Evolutionary conservation across 2,797 vertebrate genomes (phyloP).

Genomic region (Enteromius mattozi): DNA sequence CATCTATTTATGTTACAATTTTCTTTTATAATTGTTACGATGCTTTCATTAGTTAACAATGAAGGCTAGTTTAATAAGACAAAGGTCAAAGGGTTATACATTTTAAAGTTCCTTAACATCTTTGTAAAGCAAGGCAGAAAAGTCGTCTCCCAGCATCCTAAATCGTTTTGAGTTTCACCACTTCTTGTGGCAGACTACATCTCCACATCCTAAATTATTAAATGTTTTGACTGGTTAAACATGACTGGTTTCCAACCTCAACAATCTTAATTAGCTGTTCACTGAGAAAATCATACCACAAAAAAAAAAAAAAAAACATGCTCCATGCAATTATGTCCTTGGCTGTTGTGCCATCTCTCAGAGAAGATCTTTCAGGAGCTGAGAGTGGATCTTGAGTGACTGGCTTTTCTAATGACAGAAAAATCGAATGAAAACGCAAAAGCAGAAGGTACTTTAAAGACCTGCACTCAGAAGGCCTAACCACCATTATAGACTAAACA

Average conservation of each 20-base stretch:
- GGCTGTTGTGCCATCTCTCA: slow-evolving; percentile 56
- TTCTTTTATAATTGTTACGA: background rate
- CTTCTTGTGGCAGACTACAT: slow-evolving; percentile 32
- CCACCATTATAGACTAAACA: background rate
- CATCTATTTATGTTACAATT: background rate
- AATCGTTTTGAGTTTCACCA: slow-evolving; percentile 47
- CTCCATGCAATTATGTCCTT: slow-evolving; percentile 66
- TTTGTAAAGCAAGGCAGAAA: background rate
- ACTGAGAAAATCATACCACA: slow-evolving; percentile 56
- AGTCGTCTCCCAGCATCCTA: slow-evolving; percentile 10
- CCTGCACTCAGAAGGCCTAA: background rate
- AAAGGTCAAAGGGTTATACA: background rate
- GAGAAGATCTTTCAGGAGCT: slow-evolving; percentile 57
- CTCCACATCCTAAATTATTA: slow-evolving; percentile 49
- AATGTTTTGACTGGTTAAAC: slow-evolving; percentile 12
- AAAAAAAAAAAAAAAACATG: slow-evolving; percentile 48
- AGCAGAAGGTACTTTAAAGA: slow-evolving; percentile 39
- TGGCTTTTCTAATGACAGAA: slow-evolving; percentile 54
- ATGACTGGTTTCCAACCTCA: slow-evolving; percentile 56
- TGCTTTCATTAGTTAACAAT: background rate
- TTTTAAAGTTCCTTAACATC: slow-evolving; percentile 16
- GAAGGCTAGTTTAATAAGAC: background rate
- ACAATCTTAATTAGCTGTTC: slow-evolving; percentile 55
- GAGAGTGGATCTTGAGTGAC: slow-evolving; percentile 48
- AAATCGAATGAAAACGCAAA: slow-evolving; percentile 34